Evolutionary conservation across 64 coral and sea anemone genomes (phyloP).

Genomic region (Montipora cactus): DNA sequence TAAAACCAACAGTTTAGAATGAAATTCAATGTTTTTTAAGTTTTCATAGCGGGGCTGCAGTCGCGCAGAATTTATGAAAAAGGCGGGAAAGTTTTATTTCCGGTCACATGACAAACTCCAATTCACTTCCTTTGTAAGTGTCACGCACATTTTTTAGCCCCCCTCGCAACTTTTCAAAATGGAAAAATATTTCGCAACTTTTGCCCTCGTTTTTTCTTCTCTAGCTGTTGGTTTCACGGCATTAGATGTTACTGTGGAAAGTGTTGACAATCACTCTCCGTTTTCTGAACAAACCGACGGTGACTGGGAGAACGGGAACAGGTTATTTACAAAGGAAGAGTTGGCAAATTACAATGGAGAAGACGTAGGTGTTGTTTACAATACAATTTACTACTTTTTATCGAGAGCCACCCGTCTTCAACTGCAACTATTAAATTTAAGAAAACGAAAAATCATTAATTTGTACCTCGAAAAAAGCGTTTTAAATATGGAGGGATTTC

Average conservation of each 20-base stretch:
- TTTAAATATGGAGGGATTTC: neutral
- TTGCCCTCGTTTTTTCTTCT: neutral
- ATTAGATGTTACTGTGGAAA: slow-evolving; percentile 26
- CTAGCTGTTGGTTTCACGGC: neutral
- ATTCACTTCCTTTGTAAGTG: neutral
- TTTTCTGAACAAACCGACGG: slow-evolving; percentile 36
- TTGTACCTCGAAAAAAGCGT: neutral
- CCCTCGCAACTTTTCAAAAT: neutral
- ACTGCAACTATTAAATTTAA: neutral
- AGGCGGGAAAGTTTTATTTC: neutral
- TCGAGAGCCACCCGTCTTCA: neutral
- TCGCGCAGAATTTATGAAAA: neutral
- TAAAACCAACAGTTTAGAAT: too few relatives aligned
- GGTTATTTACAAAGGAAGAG: slow-evolving; percentile 74
- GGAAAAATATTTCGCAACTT: slow-evolving; percentile 13
- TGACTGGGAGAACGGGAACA: neutral
- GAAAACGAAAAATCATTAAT: neutral
- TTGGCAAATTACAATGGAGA: slow-evolving; percentile 63
- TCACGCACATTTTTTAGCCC: neutral
- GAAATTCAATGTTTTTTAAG: too few relatives aligned
- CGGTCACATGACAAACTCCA: slow-evolving; percentile 13
- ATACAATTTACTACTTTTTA: neutral
- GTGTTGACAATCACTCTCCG: slow-evolving; percentile 49
- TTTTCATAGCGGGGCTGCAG: neutral
- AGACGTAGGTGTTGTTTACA: slow-evolving; percentile 41